Base-by-base conservation (phyloP, 2,113 vertebrate genomes). In the Saccopteryx bilineata region DNA sequence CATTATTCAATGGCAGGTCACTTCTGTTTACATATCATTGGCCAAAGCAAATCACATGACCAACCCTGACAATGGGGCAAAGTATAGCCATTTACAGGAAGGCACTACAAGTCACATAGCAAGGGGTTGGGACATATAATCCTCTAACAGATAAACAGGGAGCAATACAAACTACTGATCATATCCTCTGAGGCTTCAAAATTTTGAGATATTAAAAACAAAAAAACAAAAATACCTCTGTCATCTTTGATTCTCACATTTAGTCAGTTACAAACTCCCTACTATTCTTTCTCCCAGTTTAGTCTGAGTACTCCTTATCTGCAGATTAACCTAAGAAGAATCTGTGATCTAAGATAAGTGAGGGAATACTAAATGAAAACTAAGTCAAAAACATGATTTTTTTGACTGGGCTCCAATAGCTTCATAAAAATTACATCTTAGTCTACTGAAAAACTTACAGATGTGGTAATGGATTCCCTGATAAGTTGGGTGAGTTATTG, bases 381-480 rank as follows among this genome's bases (percentile, higher is more conserved):
- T n/a, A n/a, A n/a, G n/a, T n/a, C n/a, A n/a, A n/a, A n/a, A 79
- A 66, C 7, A 58, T 66, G 80, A 31, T 31, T 74, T 5, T 24
- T 74, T 85, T 74, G 31, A 85, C 56, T 80, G 28, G n/a, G 52
- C 18, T 84, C 12, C 23, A 71, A 54, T 12, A 90, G 21, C 52
- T 89, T 84, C 46, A 89, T 71, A 93, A 90, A 93, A 93, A 72
- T 72, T 84, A 65, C 18, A 63, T 88, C n/a, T 83, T 83, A 68
- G n/a, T 68, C 21, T 71, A 65, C 48, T 58, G n/a, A 83, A 84
- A 65, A 71, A 46, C 5, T 58, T 85, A 71, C 1, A 85, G 50
- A 65, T 71, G 31, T 63, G 14, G 26, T 66, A 14, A 92, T 26
- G 46, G 63, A 89, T n/a, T 92, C 15, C 52, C 46, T 58, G n/a